Evolutionary conservation across 2,888 invertebrate genomes (phyloP), one percentile per base, ranked within the genome.

Genomic region (Alloscopus bannaensis): DNA sequence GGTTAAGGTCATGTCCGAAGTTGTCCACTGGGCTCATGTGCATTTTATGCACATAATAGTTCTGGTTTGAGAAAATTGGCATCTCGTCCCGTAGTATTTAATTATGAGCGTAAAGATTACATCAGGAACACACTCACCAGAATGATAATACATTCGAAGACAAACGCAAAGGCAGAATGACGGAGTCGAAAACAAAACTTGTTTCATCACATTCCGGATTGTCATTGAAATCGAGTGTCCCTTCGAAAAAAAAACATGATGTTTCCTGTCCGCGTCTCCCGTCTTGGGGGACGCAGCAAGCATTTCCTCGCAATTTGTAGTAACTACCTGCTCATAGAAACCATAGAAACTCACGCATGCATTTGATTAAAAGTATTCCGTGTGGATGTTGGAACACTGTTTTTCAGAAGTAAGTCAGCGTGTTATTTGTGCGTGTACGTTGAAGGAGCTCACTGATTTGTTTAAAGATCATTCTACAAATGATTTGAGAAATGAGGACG

Each of bases 261-360:
- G 71, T 50, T 72, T 72, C 70, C 79, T 72, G 65, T 79, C 72
- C n/a, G n/a, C n/a, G n/a, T n/a, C n/a, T n/a, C n/a, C n/a, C n/a
- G n/a, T n/a, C n/a, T n/a, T n/a, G n/a, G n/a, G n/a, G n/a, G n/a
- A n/a, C n/a, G n/a, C n/a, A n/a, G n/a, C n/a, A 36, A 36, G 6
- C 3, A 16, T 45, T 45, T 45, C 4, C 13, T 55, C 28, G 55
- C 22, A 55, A 55, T 55, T 55, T 57, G 31, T 57, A 18, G 18
- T 18, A 50, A 18, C n/a, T 31, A 29, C 57, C n/a, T 18, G 3
- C 29, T 31, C 18, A 24, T 2, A 20, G 24, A 26, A 55, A 28
- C 28, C 1, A 28, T 55, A 13, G 18, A 26, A 20, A 55, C 24
- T 24, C 55, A 4, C 13, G 2, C 42, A 42, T 42, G 55, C n/a